phyloP scores from a whole-genome alignment of 2,888 invertebrate genomes.

The Atrina japonica region DNA sequence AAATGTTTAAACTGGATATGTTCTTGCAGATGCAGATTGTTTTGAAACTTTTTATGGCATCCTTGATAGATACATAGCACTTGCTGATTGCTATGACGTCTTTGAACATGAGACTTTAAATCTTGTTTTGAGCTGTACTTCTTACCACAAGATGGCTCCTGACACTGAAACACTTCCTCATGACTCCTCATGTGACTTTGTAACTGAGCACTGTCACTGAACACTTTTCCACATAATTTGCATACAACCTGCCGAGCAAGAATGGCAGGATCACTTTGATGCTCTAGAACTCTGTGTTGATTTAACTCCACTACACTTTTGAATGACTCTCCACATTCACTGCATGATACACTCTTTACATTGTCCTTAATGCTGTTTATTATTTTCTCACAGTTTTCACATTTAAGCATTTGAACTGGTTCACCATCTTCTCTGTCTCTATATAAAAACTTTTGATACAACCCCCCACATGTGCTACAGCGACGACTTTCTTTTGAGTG shows the following conservation, averaged over 20 bases:
- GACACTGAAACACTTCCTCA: constrained; percentile 48
- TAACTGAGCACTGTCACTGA: constrained; percentile 51
- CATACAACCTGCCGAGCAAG: constrained; percentile 46
- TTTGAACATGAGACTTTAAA: constrained; percentile 53
- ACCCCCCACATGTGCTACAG: constrained; percentile 54
- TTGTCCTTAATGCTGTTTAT: constrained; percentile 6
- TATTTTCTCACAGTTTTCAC: constrained; percentile 45
- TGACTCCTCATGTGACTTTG: constrained; percentile 57
- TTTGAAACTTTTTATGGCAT: constrained; percentile 62
- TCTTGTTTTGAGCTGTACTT: constrained; percentile 49
- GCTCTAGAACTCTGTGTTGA: constrained; percentile 57
- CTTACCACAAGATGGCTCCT: constrained; percentile 47
- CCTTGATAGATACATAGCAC: constrained; percentile 62
- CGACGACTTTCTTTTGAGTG: constrained; percentile 50
- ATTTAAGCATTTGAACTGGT: constrained; percentile 34
- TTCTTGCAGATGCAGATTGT: constrained; percentile 64
- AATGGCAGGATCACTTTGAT: constrained; percentile 38
- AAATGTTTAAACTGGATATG: constrained; percentile 68
- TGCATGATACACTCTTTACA: constrained; percentile 47
- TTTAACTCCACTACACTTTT: constrained; percentile 55
- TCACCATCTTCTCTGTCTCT: constrained; percentile 29
- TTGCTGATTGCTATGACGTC: constrained; percentile 54
- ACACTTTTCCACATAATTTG: constrained; percentile 52
- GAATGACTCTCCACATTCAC: constrained; percentile 62
- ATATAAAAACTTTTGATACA: constrained; percentile 35